phyloP scores from a whole-genome alignment of 2,797 vertebrate genomes.

The Pangasius macronema region DNA sequence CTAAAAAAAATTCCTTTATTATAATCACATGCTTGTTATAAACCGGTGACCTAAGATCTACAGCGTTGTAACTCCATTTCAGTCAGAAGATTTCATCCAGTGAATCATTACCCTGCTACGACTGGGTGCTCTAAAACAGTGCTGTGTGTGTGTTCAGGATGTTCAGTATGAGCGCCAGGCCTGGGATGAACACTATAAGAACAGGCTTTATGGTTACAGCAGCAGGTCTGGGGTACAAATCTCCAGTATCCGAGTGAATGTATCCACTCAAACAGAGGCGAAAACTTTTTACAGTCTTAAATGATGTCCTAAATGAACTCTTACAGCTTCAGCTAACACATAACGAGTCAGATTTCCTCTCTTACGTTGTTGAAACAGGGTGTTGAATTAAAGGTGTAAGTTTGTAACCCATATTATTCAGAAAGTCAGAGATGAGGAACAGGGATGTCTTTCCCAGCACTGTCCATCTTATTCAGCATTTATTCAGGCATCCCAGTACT shows the following conservation, averaged over 20 bases:
- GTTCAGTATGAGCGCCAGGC: neutral
- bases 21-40: too few relatives aligned
- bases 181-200: neutral
- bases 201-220: neutral
- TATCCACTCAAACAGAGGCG: neutral
- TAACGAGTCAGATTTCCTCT: neutral
- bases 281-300: neutral
- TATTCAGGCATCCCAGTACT: neutral
- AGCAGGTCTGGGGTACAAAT: neutral
- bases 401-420: neutral
- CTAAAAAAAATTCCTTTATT: neutral
- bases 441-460: neutral
- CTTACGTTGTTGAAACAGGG: neutral
- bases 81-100: too few relatives aligned
- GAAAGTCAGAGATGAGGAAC: neutral
- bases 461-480: neutral
- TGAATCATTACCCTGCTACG: too few relatives aligned
- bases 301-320: neutral
- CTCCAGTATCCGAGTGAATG: neutral
- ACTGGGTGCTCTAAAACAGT: too few relatives aligned
- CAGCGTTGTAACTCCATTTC: too few relatives aligned
- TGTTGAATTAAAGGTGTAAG: neutral
- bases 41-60: too few relatives aligned
- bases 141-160: neutral
- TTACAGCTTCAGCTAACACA: neutral